phyloP scores from a whole-genome alignment of 2,888 invertebrate genomes.

The Sarcophaga rosellei region DNA sequence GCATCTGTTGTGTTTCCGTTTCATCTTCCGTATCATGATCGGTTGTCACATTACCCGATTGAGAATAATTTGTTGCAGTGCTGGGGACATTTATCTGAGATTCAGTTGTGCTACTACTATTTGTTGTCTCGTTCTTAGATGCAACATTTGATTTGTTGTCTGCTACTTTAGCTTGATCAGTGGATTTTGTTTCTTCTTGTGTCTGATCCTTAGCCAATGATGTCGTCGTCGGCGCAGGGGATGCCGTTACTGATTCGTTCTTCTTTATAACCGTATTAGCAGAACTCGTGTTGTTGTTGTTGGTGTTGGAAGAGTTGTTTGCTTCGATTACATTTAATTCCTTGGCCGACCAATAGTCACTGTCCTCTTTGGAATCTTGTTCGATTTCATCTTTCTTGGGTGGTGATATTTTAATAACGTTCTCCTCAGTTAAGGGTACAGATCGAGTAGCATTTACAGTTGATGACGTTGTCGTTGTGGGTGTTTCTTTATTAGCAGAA shows the following conservation, averaged over 20 bases:
- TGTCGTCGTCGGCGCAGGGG: constrained; percentile 47
- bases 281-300: constrained; percentile 13
- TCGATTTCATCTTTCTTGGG: constrained; percentile 80
- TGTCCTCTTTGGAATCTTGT: constrained; percentile 86
- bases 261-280: constrained; percentile 50
- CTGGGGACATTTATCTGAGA: background rate
- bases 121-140: constrained; percentile 25
- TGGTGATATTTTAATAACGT: constrained; percentile 77
- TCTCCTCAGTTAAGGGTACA: constrained; percentile 77
- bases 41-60: constrained; percentile 68
- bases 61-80: background rate
- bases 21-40: constrained; percentile 81
- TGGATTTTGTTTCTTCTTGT: constrained; percentile 20
- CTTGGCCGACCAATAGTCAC: constrained; percentile 86
- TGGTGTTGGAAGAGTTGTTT: constrained; percentile 14
- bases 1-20: constrained; percentile 74
- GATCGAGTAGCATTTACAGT: constrained; percentile 51
- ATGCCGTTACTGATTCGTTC: constrained; percentile 37
- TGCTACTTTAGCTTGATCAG: background rate
- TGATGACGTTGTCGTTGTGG: constrained; percentile 59
- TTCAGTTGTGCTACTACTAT: constrained; percentile 22
- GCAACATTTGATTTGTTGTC: constrained; percentile 19
- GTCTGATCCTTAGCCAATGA: constrained; percentile 18
- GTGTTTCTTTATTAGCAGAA: constrained; percentile 72
- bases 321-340: constrained; percentile 54